phyloP scores from a whole-genome alignment of 1,140 invertebrate genomes.

The Drosophila virilis region DNA sequence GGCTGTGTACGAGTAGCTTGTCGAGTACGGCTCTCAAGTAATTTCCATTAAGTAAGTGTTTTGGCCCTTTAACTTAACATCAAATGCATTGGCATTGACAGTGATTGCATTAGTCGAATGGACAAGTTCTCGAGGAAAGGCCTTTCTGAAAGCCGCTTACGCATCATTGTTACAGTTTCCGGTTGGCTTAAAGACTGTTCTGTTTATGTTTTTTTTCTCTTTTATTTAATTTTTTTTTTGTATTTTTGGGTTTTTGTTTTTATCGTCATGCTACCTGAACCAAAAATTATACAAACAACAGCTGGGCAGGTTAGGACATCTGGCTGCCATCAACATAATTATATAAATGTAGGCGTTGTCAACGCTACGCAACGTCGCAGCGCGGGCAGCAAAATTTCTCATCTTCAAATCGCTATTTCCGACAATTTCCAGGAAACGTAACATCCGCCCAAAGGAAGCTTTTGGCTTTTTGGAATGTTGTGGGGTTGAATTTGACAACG shows the following conservation, averaged over 20 bases:
- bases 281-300: slow-evolving; percentile 65
- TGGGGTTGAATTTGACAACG: slow-evolving; percentile 34
- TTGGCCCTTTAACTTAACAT: slow-evolving; percentile 69
- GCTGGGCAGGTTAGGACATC: slow-evolving; percentile 28
- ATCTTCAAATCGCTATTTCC: slow-evolving; percentile 73
- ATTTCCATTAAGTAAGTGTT: slow-evolving; percentile 82
- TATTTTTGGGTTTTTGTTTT: neutral
- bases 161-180: slow-evolving; percentile 45
- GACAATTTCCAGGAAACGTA: slow-evolving; percentile 70
- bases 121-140: neutral
- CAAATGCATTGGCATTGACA: slow-evolving; percentile 64
- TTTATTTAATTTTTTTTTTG: neutral
- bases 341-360: slow-evolving; percentile 32
- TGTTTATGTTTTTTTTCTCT: neutral
- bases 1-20: slow-evolving; percentile 48
- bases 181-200: slow-evolving; percentile 38
- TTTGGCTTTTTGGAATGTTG: slow-evolving; percentile 20
- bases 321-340: slow-evolving; percentile 29
- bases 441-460: slow-evolving; percentile 48
- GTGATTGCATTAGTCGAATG: slow-evolving; percentile 59
- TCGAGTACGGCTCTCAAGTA: slow-evolving; percentile 63
- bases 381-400: slow-evolving; percentile 41
- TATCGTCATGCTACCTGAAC: slow-evolving; percentile 50
- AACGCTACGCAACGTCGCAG: neutral
- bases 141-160: slow-evolving; percentile 55